A percentile compares a stretch with the other conserved stretches of the same genome.
Conservation (phyloP, 2,797 vertebrate genomes). For the Mallotus villosus region DNA sequence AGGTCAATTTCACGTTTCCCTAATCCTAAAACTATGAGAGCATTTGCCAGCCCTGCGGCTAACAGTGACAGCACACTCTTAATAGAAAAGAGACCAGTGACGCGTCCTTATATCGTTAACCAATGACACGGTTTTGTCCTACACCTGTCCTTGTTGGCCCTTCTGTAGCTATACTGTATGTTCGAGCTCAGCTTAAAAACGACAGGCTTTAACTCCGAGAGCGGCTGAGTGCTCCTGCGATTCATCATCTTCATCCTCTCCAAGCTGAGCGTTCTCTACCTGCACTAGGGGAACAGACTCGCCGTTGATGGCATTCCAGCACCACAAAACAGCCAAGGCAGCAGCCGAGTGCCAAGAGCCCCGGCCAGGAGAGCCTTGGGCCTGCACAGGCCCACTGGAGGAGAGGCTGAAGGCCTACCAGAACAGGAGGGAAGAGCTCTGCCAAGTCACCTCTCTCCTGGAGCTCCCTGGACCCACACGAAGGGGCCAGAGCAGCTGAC, state of each 20-base stretch:
- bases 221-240: conserved; percentile 34
- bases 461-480: neutral
- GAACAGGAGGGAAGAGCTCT: neutral
- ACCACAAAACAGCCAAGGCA: conserved; percentile 49
- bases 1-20: conserved; percentile 55
- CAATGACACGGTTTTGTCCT: conserved; percentile 31
- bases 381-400: conserved; percentile 55
- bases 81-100: no score
- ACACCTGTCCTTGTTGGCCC: no score
- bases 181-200: conserved; percentile 33
- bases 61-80: neutral
- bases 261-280: conserved; percentile 45
- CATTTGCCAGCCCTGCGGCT: conserved; percentile 47
- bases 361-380: conserved; percentile 45
- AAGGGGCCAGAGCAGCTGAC: neutral
- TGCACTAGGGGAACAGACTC: conserved; percentile 50
- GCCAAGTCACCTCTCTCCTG: neutral
- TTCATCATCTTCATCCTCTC: conserved; percentile 37
- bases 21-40: conserved; percentile 58
- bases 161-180: no score
- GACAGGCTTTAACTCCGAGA: conserved; percentile 42
- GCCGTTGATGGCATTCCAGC: conserved; percentile 59
- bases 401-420: conserved; percentile 18
- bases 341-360: conserved; percentile 53
- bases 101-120: conserved; percentile 15